Conservation (phyloP, 2,113 vertebrate species). For the Ginglymostoma cirratum region DNA sequence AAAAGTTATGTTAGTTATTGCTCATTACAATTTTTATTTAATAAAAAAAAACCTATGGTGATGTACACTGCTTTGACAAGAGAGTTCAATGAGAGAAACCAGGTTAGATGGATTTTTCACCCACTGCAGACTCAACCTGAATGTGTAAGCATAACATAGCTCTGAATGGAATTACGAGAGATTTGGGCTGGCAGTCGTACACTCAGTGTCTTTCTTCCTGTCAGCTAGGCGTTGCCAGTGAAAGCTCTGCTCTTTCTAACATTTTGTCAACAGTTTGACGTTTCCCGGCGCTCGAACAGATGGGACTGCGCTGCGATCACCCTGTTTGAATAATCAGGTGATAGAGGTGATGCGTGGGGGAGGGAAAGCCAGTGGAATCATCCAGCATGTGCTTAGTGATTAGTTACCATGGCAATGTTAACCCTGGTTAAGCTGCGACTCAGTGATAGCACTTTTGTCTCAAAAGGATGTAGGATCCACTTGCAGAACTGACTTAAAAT, state of each 20-base stretch:
- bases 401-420: not conserved
- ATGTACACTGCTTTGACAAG: not conserved
- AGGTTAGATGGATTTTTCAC: not conserved
- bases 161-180: not conserved
- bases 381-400: not conserved
- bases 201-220: not conserved
- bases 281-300: not conserved
- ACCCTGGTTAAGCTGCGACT: not conserved
- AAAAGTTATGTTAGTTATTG: not conserved
- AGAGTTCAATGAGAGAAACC: not conserved
- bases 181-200: not conserved
- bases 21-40: not conserved
- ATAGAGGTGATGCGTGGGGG: not conserved
- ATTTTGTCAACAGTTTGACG: not conserved
- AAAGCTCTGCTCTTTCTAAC: not conserved
- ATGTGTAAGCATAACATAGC: not conserved
- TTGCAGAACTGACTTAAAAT: not conserved
- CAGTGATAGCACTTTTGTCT: not conserved
- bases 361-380: not conserved
- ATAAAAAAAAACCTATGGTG: not conserved
- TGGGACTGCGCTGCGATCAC: not conserved
- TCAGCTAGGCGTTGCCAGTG: not conserved
- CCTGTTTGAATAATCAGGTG: not conserved
- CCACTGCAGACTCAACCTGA: not conserved
- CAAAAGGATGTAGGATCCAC: not conserved